These are phyloP conservation scores for Acanthurus lineatus DNA, from an alignment of 2,797 vertebrate genomes.

Conservation along the genomic window DNA sequence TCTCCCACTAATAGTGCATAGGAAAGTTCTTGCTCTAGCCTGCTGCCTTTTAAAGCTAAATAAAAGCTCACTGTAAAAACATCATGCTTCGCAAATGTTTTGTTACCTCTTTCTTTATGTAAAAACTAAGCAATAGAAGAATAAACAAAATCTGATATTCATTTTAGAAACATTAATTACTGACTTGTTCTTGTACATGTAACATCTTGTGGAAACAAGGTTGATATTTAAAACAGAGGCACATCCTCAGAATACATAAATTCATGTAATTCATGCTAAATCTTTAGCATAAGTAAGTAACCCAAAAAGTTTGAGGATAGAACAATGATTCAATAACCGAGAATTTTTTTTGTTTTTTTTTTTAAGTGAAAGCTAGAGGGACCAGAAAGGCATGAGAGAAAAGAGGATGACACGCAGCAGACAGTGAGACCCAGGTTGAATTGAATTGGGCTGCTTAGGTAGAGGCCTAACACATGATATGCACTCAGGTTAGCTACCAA, in stretches of 20 bases:
- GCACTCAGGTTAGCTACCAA: too few relatives aligned
- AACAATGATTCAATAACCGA: too few relatives aligned
- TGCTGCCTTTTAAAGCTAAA: constrained; percentile 42
- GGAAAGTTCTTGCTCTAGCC: constrained; percentile 49
- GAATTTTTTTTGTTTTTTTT: too few relatives aligned
- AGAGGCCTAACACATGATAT: too few relatives aligned
- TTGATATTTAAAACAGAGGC: not conserved
- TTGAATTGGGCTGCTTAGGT: too few relatives aligned
- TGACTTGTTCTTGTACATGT: not conserved
- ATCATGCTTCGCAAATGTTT: constrained; percentile 25
- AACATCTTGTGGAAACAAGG: not conserved
- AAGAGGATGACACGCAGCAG: too few relatives aligned
- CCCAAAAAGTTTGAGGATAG: too few relatives aligned
- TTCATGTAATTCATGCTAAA: too few relatives aligned
- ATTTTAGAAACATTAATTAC: constrained; percentile 1
- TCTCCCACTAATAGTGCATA: constrained; percentile 54
- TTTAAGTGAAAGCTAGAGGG: too few relatives aligned
- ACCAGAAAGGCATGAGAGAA: too few relatives aligned
- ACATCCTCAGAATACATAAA: not conserved
- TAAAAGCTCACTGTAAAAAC: constrained; percentile 29
- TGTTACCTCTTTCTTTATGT: constrained; percentile 25
- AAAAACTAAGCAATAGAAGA: not conserved
- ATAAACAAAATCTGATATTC: constrained; percentile 7
- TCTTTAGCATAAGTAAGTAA: too few relatives aligned
- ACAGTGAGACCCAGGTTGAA: too few relatives aligned